Percentiles rank a stretch among this genome's conserved stretches.
phyloP scores from a whole-genome alignment of 2,113 vertebrate genomes.

The Vombatus ursinus region DNA sequence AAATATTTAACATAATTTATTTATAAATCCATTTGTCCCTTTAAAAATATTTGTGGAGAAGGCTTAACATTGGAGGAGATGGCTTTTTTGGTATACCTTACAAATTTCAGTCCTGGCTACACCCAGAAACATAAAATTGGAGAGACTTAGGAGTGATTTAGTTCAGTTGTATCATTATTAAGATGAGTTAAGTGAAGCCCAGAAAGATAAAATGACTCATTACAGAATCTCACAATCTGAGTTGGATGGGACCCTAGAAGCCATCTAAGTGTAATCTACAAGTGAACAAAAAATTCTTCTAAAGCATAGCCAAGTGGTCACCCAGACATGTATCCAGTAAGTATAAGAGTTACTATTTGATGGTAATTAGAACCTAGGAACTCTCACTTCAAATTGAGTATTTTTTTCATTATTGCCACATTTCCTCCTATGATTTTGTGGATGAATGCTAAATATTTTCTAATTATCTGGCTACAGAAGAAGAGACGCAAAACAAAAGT shows the following conservation, averaged over 20 bases:
- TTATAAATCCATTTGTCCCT: neutral
- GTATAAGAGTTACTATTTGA: neutral
- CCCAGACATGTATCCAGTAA: neutral
- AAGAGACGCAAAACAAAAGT: neutral
- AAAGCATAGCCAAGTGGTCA: neutral
- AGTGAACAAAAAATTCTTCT: neutral
- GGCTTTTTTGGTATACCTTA: neutral
- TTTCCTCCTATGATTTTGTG: neutral
- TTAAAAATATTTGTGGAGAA: neutral
- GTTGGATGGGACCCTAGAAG: neutral
- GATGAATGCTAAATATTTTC: neutral
- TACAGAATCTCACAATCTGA: neutral
- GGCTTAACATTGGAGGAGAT: neutral
- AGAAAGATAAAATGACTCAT: neutral
- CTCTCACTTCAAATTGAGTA: neutral
- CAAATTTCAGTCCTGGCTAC: neutral
- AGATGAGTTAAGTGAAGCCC: neutral
- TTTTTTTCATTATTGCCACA: neutral
- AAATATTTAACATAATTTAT: too few species aligned
- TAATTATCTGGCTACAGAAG: neutral
- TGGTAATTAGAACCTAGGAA: neutral
- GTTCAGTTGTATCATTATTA: neutral
- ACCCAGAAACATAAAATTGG: neutral
- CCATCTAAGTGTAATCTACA: neutral
- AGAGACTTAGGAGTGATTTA: neutral